Conservation (phyloP, 1,140 invertebrate species). For the Pectinophora gossypiella region DNA sequence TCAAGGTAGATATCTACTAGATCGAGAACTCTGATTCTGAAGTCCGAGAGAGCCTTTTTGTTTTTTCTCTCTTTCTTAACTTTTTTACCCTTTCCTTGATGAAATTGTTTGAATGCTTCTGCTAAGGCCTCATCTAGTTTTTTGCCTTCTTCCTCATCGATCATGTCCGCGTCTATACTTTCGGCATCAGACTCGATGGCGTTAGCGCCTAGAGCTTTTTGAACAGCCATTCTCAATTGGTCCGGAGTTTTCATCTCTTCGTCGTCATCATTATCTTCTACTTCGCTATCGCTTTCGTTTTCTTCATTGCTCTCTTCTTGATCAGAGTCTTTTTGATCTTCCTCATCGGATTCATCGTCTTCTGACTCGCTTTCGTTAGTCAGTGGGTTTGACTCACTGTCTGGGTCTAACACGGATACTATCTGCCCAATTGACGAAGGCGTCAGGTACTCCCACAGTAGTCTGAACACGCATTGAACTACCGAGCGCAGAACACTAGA, state of each 20-base stretch:
- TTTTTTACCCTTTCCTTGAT: constrained; percentile 76
- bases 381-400: constrained; percentile 78
- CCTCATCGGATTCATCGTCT: constrained; percentile 44
- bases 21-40: constrained; percentile 82
- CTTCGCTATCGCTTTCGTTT: constrained; percentile 50
- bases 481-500: constrained; percentile 81
- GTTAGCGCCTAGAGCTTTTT: constrained; percentile 78
- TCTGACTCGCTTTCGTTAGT: constrained; percentile 62
- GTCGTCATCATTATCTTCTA: constrained; percentile 75
- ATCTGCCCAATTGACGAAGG: constrained; percentile 82
- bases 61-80: constrained; percentile 80
- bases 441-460: constrained; percentile 83
- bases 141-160: constrained; percentile 85
- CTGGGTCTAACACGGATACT: constrained; percentile 82
- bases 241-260: constrained; percentile 80
- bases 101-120: constrained; percentile 81
- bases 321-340: constrained; percentile 40
- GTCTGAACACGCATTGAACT: constrained; percentile 82
- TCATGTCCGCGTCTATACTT: constrained; percentile 85
- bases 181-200: constrained; percentile 78
- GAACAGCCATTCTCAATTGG: constrained; percentile 79
- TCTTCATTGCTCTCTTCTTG: constrained; percentile 39
- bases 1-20: constrained; percentile 83
- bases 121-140: constrained; percentile 82
- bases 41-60: constrained; percentile 81